Evolutionary conservation across 1,140 invertebrate species (phyloP).

Genomic region (Hylaeus volcanicus): DNA sequence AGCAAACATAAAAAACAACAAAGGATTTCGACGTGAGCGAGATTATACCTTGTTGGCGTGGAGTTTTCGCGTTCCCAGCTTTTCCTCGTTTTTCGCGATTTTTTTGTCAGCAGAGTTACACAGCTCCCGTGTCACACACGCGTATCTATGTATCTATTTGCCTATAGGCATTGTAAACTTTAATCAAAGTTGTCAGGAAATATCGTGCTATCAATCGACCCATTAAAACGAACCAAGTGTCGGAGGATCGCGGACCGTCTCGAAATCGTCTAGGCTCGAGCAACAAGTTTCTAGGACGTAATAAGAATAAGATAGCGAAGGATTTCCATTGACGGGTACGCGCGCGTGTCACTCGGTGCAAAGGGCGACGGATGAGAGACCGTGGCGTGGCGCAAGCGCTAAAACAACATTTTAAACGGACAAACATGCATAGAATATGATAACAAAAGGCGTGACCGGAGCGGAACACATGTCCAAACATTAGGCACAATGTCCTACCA

Average conservation of each 20-base stretch:
- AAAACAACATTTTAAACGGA: slow-evolving; percentile 78
- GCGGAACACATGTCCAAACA: slow-evolving; percentile 82
- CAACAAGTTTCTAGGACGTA: not conserved
- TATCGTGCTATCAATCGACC: not conserved
- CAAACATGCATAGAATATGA: slow-evolving; percentile 77
- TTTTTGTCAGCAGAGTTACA: slow-evolving; percentile 19
- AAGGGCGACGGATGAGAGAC: slow-evolving; percentile 33
- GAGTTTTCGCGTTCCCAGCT: not conserved
- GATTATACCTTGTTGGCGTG: slow-evolving; percentile 19
- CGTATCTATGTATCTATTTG: slow-evolving; percentile 6
- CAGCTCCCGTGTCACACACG: not conserved
- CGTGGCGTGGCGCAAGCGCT: slow-evolving; percentile 53
- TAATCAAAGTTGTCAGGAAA: slow-evolving; percentile 28
- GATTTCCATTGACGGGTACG: slow-evolving; percentile 38
- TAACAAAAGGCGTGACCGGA: slow-evolving; percentile 80
- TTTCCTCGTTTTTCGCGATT: slow-evolving; percentile 1
- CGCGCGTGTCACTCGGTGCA: slow-evolving; percentile 51
- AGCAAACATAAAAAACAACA: slow-evolving; percentile 28
- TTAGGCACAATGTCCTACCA: slow-evolving; percentile 77
- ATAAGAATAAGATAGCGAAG: slow-evolving; percentile 15
- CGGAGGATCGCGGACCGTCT: not conserved
- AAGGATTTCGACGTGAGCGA: slow-evolving; percentile 32
- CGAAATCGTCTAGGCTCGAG: too few relatives aligned
- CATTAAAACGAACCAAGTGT: slow-evolving; percentile 8
- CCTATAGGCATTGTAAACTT: slow-evolving; percentile 19